Base-by-base conservation (phyloP, 2,888 invertebrate genomes). In the Pandemis corylana region DNA sequence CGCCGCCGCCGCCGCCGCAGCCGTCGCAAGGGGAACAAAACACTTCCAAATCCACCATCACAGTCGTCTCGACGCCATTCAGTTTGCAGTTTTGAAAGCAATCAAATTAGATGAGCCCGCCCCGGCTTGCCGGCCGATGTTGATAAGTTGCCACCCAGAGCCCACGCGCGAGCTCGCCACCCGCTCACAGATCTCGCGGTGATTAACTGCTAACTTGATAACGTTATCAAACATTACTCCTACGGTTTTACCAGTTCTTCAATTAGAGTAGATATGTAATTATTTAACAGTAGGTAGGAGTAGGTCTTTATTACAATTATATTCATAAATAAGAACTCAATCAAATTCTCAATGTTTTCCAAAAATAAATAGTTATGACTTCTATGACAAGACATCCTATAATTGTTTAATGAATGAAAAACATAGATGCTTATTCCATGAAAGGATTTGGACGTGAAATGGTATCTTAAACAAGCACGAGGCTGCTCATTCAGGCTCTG, bases 21-120 rank as follows among this genome's bases (percentile, higher is more conserved):
- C 71, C 62, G 77, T 74, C 80, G 71, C 77, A 77, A 42, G 68
- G 69, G 76, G 76, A 74, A 92, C 90, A 90, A 88, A 85, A 86
- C 83, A 85, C 83, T 89, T 86, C 89, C 86, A 84, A 90, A 90
- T 89, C 88, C 86, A 83, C 88, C 85, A 85, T 88, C 87, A 85
- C 87, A 87, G 88, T 86, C 83, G 89, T 87, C 88, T 83, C 86
- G 87, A 80, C 86, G 85, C 86, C 91, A 90, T 92, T 91, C 89
- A 92, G 82, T 86, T 87, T 82, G 83, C 84, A 85, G 86, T 89
- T 90, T 89, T 84, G 81, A 87, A 87, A 87, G 89, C 86, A 85
- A 89, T 89, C 84, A 87, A 87, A 90, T 89, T 77, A 77, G 69
- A 66, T 63, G 65, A 79, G 62, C 73, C 53, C 71, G 69, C 67